A percentile compares a stretch with the other conserved stretches of the same genome.
These are phyloP conservation scores for Leptestheria dahalacensis DNA, from an alignment of 1,140 invertebrate genomes.

Conservation along the genomic window DNA sequence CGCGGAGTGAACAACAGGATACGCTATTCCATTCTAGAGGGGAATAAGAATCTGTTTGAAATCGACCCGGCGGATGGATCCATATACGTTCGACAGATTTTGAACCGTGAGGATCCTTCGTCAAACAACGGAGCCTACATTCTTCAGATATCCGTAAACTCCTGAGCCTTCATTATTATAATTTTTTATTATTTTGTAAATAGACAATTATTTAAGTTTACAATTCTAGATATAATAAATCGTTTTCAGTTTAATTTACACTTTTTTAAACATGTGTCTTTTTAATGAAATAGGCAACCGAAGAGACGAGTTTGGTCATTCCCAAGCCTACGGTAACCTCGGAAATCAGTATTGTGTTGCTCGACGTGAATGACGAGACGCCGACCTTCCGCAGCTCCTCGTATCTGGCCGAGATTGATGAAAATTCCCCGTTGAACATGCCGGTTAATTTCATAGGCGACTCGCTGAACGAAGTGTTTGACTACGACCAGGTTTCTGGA, in stretches of 20 bases:
- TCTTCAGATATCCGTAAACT: constrained; percentile 60
- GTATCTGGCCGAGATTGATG: constrained; percentile 78
- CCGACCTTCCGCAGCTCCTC: constrained; percentile 59
- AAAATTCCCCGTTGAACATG: constrained; percentile 79
- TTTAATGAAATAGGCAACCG: constrained; percentile 41
- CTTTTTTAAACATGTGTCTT: too few relatives aligned
- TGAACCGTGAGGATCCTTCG: constrained; percentile 68
- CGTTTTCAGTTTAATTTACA: too few relatives aligned
- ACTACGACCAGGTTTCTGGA: constrained; percentile 64
- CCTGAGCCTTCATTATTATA: too few relatives aligned
- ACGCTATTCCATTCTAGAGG: constrained; percentile 59
- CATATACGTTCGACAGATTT: constrained; percentile 52
- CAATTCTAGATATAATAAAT: too few relatives aligned
- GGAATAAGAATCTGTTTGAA: constrained; percentile 48
- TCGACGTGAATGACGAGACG: constrained; percentile 88
- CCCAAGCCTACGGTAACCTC: constrained; percentile 62
- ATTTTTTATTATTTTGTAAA: background rate
- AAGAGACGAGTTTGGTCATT: constrained; percentile 39
- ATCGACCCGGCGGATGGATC: constrained; percentile 65
- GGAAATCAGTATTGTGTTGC: constrained; percentile 79
- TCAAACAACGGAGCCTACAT: constrained; percentile 72
- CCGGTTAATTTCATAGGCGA: constrained; percentile 71
- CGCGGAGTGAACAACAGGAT: constrained; percentile 79
- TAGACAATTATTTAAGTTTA: too few relatives aligned
- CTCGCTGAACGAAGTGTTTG: constrained; percentile 68